These are phyloP conservation scores for Eublepharis macularius DNA, from an alignment of 2,113 vertebrate genomes.

Conservation along the genomic window DNA sequence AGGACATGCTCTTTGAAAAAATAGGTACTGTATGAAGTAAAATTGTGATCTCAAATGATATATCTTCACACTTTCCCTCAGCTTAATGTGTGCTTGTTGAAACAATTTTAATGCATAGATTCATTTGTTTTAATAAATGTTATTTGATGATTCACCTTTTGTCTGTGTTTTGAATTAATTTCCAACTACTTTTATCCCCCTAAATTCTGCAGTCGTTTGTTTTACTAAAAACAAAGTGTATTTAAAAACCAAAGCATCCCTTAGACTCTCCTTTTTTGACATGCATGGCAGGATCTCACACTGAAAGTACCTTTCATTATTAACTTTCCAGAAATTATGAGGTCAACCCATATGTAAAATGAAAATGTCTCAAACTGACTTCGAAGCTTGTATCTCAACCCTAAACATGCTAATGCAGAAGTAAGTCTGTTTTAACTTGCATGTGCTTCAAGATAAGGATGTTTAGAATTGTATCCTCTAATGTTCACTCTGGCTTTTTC, in stretches of 20 bases:
- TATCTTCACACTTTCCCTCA: conserved; percentile 1
- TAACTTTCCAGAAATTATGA: too few species aligned
- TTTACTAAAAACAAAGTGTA: neutral
- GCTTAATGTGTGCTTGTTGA: neutral
- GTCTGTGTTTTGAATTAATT: neutral
- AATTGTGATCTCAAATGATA: neutral
- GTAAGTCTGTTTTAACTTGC: too few species aligned
- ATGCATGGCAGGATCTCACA: too few species aligned
- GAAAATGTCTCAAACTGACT: too few species aligned
- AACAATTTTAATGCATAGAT: neutral
- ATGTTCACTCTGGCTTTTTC: too few species aligned
- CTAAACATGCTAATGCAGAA: too few species aligned
- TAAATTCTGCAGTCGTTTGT: neutral
- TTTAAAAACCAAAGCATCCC: conserved; percentile 15
- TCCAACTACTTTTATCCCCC: neutral
- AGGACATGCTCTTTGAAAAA: conserved; percentile 10
- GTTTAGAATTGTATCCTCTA: too few species aligned
- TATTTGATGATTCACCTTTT: neutral
- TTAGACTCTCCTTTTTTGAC: too few species aligned
- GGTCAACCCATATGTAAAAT: too few species aligned
- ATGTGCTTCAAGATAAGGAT: too few species aligned
- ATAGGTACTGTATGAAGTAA: conserved; percentile 26
- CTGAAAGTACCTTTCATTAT: too few species aligned
- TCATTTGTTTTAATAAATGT: neutral
- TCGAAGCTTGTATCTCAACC: too few species aligned